Conservation (phyloP, 2,113 vertebrate genomes). For the Zosterops japonicus region DNA sequence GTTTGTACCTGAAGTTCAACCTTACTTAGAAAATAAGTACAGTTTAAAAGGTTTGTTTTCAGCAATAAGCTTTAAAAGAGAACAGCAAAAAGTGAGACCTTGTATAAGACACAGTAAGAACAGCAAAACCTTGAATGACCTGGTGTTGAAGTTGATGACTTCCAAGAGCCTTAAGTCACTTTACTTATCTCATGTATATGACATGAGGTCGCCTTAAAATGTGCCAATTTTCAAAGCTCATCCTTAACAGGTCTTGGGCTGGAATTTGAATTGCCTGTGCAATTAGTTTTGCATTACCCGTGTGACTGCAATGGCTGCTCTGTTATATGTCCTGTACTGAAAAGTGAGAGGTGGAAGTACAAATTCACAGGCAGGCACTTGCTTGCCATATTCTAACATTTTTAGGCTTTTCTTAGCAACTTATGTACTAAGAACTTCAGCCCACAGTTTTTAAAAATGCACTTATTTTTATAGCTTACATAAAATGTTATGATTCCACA, state of each 20-base stretch:
- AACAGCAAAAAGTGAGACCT: not conserved
- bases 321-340: not conserved
- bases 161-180: not conserved
- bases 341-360: not conserved
- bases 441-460: not conserved
- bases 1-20: not conserved
- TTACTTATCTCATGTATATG: not conserved
- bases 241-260: not conserved
- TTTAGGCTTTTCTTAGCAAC: not conserved
- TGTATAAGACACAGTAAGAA: not conserved
- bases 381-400: not conserved
- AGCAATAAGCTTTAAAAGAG: not conserved
- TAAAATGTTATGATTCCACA: not conserved
- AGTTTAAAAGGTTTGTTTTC: not conserved
- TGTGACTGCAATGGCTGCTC: not conserved
- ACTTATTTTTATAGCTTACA: not conserved
- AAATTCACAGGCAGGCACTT: not conserved
- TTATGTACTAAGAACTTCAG: not conserved
- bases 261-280: not conserved
- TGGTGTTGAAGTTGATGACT: not conserved
- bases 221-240: not conserved
- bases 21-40: not conserved
- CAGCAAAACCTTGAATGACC: not conserved
- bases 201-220: not conserved
- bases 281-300: not conserved